Evolutionary conservation across 2,797 vertebrate species (phyloP).

Genomic region (Eulemur mongoz): DNA sequence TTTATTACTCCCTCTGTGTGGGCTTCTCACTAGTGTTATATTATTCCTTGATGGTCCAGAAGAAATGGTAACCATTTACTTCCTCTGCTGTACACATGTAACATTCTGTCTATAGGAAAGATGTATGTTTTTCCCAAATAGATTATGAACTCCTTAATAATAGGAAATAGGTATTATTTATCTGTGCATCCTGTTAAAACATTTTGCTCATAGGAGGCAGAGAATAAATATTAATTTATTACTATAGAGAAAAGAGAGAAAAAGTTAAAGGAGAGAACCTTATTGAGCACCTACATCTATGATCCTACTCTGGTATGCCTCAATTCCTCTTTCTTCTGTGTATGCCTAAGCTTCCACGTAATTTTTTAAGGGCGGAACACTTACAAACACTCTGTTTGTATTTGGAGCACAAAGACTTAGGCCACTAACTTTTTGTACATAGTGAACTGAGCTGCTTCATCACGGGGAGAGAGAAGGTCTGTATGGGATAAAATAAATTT

Average conservation of each 20-base stretch:
- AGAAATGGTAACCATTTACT: not conserved
- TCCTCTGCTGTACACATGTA: not conserved
- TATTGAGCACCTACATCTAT: not conserved
- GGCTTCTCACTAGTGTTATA: not conserved
- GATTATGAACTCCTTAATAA: not conserved
- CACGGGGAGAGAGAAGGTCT: not conserved
- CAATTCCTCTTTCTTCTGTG: not conserved
- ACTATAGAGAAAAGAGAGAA: not conserved
- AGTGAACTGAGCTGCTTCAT: not conserved
- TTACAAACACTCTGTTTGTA: not conserved
- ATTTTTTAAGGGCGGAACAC: not conserved
- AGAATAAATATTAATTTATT: not conserved
- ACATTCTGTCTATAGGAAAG: not conserved
- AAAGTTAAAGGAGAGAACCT: not conserved
- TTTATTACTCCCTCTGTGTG: not conserved
- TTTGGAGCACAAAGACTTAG: constrained; percentile 12
- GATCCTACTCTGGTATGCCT: not conserved
- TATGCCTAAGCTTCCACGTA: not conserved
- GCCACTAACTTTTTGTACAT: not conserved
- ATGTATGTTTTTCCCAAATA: not conserved
- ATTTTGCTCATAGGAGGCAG: not conserved
- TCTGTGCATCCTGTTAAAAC: not conserved
- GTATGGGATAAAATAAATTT: constrained; percentile 29
- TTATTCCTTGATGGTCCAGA: not conserved
- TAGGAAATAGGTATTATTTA: not conserved